phyloP scores from a whole-genome alignment of 1,140 invertebrate species.

The Zaprionus ghesquierei region DNA sequence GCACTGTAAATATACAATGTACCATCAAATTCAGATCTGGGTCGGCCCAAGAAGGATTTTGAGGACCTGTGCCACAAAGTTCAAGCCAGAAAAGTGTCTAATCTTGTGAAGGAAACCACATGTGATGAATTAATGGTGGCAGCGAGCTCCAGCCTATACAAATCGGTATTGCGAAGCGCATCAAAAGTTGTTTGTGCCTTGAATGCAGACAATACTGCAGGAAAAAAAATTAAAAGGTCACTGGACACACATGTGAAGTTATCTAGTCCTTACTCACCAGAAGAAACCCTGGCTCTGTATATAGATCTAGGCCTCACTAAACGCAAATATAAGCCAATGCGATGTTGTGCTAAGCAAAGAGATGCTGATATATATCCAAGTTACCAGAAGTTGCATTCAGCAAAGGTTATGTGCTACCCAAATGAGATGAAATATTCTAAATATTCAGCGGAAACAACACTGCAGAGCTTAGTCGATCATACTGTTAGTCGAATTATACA shows the following conservation, averaged over 20 bases:
- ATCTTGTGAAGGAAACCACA: too few species aligned
- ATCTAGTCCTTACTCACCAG: conserved; percentile 3
- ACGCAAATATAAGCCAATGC: conserved; percentile 6
- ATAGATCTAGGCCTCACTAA: conserved; percentile 9
- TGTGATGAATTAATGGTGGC: too few species aligned
- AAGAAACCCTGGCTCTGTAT: too few species aligned
- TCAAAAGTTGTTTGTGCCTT: too few species aligned
- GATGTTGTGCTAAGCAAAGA: conserved; percentile 9
- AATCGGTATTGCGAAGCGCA: too few species aligned
- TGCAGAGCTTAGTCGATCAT: conserved; percentile 36
- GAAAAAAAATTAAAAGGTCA: conserved; percentile 11
- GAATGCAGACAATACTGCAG: too few species aligned
- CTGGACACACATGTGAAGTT: conserved; percentile 2
- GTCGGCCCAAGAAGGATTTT: too few species aligned
- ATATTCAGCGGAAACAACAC: conserved; percentile 16
- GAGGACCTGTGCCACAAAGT: too few species aligned
- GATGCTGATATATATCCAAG: conserved; percentile 14
- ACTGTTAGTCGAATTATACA: conserved; percentile 29
- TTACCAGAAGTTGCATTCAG: conserved; percentile 11
- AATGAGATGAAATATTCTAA: conserved; percentile 17
- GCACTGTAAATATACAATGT: neutral
- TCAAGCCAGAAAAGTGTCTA: too few species aligned
- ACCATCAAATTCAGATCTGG: too few species aligned
- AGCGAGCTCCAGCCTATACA: too few species aligned
- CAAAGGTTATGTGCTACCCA: conserved; percentile 21